A percentile compares a stretch with the other conserved stretches of the same genome.
Evolutionary conservation across 1,140 invertebrate genomes (phyloP).

Genomic region (Leptestheria dahalacensis): DNA sequence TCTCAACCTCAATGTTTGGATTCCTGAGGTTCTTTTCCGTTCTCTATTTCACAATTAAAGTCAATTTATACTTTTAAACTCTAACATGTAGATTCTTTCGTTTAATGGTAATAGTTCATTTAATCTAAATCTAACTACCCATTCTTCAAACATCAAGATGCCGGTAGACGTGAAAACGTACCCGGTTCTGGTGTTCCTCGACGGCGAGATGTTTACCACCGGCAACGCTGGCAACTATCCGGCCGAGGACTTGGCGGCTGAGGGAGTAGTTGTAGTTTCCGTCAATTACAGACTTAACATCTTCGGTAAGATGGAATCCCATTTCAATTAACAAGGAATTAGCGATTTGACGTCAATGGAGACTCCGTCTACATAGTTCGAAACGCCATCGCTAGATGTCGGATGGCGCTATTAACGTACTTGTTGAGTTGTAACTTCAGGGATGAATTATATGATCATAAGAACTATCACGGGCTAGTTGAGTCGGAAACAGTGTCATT

Average conservation of each 20-base stretch:
- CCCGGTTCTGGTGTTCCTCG: constrained; percentile 41
- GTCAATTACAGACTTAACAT: constrained; percentile 45
- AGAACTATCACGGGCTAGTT: too few species aligned
- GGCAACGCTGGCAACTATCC: constrained; percentile 33
- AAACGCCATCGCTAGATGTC: too few species aligned
- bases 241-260: constrained; percentile 45
- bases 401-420: background rate
- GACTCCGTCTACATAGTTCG: too few species aligned
- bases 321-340: too few species aligned
- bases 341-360: too few species aligned
- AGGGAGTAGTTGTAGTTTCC: constrained; percentile 45
- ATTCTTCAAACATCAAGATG: constrained; percentile 27
- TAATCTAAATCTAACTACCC: too few species aligned
- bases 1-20: constrained; percentile 38
- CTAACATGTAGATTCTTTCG: background rate
- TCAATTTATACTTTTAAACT: background rate
- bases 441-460: background rate
- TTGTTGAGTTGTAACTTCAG: background rate
- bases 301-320: constrained; percentile 35
- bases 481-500: too few species aligned
- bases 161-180: constrained; percentile 32
- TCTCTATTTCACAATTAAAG: constrained; percentile 5
- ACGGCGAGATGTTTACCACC: constrained; percentile 35
- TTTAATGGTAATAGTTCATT: constrained; percentile 1
- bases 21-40: constrained; percentile 30